phyloP scores from a whole-genome alignment of 1,140 invertebrate genomes.

The Sipha flava region DNA sequence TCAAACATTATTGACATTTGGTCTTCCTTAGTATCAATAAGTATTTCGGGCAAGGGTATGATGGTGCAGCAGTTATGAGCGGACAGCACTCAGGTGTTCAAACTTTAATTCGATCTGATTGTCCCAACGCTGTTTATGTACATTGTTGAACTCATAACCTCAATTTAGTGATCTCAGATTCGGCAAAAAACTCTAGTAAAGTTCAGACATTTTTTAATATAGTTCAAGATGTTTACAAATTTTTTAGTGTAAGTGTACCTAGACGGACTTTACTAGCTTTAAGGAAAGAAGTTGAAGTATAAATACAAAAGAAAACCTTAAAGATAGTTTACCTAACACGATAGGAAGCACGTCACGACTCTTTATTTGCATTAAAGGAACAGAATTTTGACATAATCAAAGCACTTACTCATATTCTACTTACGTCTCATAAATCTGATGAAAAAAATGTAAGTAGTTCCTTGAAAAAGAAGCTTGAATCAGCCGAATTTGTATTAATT shows the following conservation, averaged over 20 bases:
- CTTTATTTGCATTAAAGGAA: not conserved
- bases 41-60: not conserved
- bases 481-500: not conserved
- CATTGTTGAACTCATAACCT: not conserved
- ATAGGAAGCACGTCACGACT: not conserved
- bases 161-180: not conserved
- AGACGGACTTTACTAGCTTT: not conserved
- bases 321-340: not conserved
- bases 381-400: too few species aligned
- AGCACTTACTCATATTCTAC: too few species aligned
- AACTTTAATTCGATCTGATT: not conserved
- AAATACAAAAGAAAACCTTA: not conserved
- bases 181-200: not conserved
- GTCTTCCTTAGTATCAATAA: not conserved
- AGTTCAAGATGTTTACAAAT: not conserved
- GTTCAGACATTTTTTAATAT: not conserved
- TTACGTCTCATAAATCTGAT: too few species aligned
- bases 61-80: not conserved
- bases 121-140: not conserved
- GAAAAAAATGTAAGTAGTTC: not conserved
- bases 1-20: too few species aligned
- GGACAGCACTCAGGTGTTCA: not conserved
- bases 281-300: not conserved
- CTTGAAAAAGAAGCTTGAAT: not conserved
- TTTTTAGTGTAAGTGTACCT: not conserved